phyloP scores from a whole-genome alignment of 1,140 invertebrate genomes.

The Aphidius gifuensis region DNA sequence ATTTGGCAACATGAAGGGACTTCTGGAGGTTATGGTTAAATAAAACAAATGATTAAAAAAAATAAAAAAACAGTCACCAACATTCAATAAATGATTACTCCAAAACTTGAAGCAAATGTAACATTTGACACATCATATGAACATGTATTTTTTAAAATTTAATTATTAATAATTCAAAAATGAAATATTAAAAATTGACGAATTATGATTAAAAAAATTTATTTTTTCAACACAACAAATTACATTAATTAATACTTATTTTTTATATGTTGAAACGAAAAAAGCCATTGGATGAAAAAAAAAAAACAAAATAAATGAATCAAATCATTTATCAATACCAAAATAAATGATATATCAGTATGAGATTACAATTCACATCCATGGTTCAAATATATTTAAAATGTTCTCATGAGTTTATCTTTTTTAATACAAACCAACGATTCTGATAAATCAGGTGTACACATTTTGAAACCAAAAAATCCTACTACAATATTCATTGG shows the following conservation, averaged over 20 bases:
- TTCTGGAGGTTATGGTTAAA: too few species aligned
- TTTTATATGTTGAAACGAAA: too few species aligned
- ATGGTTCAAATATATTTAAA: too few species aligned
- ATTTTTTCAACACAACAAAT: conserved; percentile 3
- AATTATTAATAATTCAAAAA: conserved; percentile 8
- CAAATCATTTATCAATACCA: too few species aligned
- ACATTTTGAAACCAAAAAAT: conserved; percentile 63
- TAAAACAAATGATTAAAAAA: too few species aligned
- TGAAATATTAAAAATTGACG: conserved; percentile 28
- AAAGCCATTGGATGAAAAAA: too few species aligned
- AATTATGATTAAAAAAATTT: conserved; percentile 1
- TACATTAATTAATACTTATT: not conserved
- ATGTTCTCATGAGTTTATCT: conserved; percentile 64
- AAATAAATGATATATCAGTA: too few species aligned
- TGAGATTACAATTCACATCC: too few species aligned
- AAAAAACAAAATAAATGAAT: too few species aligned
- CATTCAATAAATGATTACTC: conserved; percentile 36
- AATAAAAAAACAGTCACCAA: too few species aligned
- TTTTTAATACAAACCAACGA: conserved; percentile 67
- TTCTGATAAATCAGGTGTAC: conserved; percentile 63
- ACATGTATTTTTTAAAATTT: conserved; percentile 35
- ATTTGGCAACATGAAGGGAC: too few species aligned
- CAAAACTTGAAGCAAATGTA: conserved; percentile 39
- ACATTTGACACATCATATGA: conserved; percentile 54
- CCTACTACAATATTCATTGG: conserved; percentile 52